These are phyloP conservation scores for Corydoras sp. DNA, from an alignment of 2,113 vertebrate genomes.

Conservation along the genomic window DNA sequence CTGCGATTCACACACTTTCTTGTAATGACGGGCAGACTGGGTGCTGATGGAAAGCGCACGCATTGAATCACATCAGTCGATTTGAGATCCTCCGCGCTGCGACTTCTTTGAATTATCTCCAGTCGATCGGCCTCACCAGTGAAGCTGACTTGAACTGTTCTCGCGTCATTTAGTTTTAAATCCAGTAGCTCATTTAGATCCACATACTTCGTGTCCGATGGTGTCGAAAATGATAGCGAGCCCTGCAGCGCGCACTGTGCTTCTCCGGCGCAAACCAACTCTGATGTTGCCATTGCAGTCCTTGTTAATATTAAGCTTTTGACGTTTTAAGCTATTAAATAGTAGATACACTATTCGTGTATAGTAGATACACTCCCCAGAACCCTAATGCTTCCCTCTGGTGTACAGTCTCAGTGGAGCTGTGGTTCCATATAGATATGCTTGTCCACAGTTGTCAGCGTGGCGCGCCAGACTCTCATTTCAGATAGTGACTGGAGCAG, in stretches of 20 bases:
- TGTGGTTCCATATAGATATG: constrained; percentile 46
- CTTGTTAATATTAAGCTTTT: constrained; percentile 19
- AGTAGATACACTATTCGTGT: constrained; percentile 39
- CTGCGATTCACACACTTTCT: constrained; percentile 1
- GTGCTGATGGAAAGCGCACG: not conserved
- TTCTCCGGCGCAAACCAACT: constrained; percentile 31
- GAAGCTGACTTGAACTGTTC: constrained; percentile 27
- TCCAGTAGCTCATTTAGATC: constrained; percentile 52
- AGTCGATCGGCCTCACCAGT: constrained; percentile 23
- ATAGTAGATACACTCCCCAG: constrained; percentile 44
- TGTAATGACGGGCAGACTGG: constrained; percentile 4
- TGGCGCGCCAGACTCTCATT: constrained; percentile 52
- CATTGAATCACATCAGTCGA: no score
- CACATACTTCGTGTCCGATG: constrained; percentile 52
- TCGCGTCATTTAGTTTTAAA: constrained; percentile 17
- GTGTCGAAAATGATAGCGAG: constrained; percentile 15
- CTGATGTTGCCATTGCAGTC: constrained; percentile 50
- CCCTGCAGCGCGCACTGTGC: constrained; percentile 28
- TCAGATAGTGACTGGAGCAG: constrained; percentile 49
- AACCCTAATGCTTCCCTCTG: constrained; percentile 43
- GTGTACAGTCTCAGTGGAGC: constrained; percentile 38
- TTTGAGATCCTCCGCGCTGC: no score
- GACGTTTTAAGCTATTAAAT: constrained; percentile 1
- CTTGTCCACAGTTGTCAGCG: constrained; percentile 46
- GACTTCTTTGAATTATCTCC: no score